A percentile compares a stretch with the other conserved stretches of the same genome.
These are phyloP conservation scores for Drosophila atripex DNA, from an alignment of 2,888 invertebrate genomes.

Conservation along the genomic window DNA sequence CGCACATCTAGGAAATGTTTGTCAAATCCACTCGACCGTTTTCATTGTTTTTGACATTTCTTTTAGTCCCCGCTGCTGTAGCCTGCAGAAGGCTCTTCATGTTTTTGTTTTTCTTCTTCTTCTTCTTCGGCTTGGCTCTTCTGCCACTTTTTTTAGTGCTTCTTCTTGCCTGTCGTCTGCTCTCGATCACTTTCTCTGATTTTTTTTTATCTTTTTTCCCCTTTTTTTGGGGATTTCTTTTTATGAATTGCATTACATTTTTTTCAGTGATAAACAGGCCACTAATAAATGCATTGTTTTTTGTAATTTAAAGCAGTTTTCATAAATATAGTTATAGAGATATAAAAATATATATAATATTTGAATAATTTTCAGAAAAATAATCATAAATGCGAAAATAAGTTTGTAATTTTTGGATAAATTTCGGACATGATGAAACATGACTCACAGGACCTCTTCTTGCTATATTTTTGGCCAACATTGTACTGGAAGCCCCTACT, in stretches of 20 bases:
- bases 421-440: too few species aligned
- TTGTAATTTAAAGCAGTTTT: too few species aligned
- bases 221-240: neutral
- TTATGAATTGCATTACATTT: neutral
- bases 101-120: slow-evolving; percentile 5
- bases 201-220: too few species aligned
- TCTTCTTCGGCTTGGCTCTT: neutral
- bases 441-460: neutral
- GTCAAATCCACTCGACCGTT: slow-evolving; percentile 84
- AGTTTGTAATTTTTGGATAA: neutral
- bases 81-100: slow-evolving; percentile 4
- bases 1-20: slow-evolving; percentile 84
- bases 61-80: slow-evolving; percentile 55
- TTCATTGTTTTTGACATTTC: slow-evolving; percentile 84
- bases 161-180: slow-evolving; percentile 25
- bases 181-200: slow-evolving; percentile 48
- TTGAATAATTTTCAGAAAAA: too few species aligned
- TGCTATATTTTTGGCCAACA: neutral
- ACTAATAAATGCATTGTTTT: too few species aligned
- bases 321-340: neutral
- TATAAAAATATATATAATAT: too few species aligned
- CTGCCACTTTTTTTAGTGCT: neutral
- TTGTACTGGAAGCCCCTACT: neutral
- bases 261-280: too few species aligned
- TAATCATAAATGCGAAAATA: neutral